These are phyloP conservation scores for Eriosoma lanigerum DNA, from an alignment of 1,140 invertebrate genomes.

Conservation along the genomic window DNA sequence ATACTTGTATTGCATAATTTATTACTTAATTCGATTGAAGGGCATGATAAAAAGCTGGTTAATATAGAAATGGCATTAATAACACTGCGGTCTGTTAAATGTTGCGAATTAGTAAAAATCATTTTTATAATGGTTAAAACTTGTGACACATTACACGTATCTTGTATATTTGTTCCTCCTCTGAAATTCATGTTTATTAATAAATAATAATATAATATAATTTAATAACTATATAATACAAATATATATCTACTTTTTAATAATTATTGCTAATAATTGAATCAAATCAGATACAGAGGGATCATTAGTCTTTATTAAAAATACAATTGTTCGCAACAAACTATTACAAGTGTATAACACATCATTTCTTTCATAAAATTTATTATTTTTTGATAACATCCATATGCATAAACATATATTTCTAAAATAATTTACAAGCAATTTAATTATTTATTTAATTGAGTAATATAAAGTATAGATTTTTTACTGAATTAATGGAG, in stretches of 20 bases:
- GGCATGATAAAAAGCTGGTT: slow-evolving; percentile 7
- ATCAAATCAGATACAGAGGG: slow-evolving; percentile 22
- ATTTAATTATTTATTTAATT: neutral
- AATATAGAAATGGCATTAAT: slow-evolving; percentile 22
- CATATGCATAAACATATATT: slow-evolving; percentile 44
- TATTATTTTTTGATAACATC: slow-evolving; percentile 42
- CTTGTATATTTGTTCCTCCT: slow-evolving; percentile 1
- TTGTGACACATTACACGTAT: slow-evolving; percentile 29
- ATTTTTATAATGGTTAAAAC: slow-evolving; percentile 35
- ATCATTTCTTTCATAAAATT: slow-evolving; percentile 44
- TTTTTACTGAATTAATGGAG: slow-evolving; percentile 19
- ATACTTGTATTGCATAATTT: slow-evolving; percentile 23
- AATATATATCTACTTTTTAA: slow-evolving; percentile 36
- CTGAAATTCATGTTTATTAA: slow-evolving; percentile 1
- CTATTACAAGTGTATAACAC: slow-evolving; percentile 34
- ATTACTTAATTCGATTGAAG: slow-evolving; percentile 33
- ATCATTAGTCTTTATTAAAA: slow-evolving; percentile 35
- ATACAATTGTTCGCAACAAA: slow-evolving; percentile 33
- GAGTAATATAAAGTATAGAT: neutral
- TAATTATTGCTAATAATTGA: slow-evolving; percentile 41
- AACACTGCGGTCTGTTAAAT: neutral
- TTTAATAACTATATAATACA: neutral
- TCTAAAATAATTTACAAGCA: neutral
- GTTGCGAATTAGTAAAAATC: slow-evolving; percentile 18
- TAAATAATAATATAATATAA: neutral